A percentile compares a stretch with the other conserved stretches of the same genome.
phyloP scores from a whole-genome alignment of 1,140 invertebrate species.

The Orussus abietinus region DNA sequence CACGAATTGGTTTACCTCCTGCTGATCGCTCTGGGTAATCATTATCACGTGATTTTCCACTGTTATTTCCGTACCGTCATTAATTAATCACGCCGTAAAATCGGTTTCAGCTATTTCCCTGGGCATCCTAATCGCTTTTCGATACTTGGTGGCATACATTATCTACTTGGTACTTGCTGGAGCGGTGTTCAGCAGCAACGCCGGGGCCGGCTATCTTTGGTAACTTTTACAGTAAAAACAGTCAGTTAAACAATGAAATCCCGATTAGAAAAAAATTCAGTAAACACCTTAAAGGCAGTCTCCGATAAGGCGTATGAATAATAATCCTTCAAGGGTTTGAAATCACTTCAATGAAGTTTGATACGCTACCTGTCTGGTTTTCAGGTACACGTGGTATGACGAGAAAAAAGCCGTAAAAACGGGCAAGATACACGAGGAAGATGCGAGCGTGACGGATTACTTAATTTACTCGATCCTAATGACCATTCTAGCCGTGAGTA shows the following conservation, averaged over 20 bases:
- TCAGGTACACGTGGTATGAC: conserved; percentile 30
- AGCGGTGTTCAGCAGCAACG: conserved; percentile 57
- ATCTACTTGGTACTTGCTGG: conserved; percentile 67
- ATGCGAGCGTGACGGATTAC: conserved; percentile 43
- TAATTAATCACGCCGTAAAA: conserved; percentile 10
- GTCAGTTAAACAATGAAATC: too few relatives aligned
- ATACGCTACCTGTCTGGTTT: too few relatives aligned
- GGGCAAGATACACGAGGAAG: conserved; percentile 38
- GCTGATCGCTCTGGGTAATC: conserved; percentile 60
- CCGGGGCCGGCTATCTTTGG: conserved; percentile 66
- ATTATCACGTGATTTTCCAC: conserved; percentile 6
- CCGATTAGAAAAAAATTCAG: too few relatives aligned
- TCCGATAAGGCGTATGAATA: too few relatives aligned
- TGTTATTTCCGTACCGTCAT: conserved; percentile 9
- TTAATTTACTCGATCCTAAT: conserved; percentile 59
- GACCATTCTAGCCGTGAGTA: conserved; percentile 57
- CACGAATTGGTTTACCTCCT: conserved; percentile 60
- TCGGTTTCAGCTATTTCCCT: conserved; percentile 58
- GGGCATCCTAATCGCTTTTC: conserved; percentile 59
- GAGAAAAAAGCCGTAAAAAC: conserved; percentile 39
- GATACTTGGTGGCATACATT: conserved; percentile 61
- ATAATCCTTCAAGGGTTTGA: too few relatives aligned
- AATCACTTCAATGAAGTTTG: too few relatives aligned
- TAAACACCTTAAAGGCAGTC: too few relatives aligned
- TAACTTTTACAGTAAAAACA: conserved; percentile 51